Conservation (phyloP, 2,888 invertebrate genomes). For the Periphyllus acericola region DNA sequence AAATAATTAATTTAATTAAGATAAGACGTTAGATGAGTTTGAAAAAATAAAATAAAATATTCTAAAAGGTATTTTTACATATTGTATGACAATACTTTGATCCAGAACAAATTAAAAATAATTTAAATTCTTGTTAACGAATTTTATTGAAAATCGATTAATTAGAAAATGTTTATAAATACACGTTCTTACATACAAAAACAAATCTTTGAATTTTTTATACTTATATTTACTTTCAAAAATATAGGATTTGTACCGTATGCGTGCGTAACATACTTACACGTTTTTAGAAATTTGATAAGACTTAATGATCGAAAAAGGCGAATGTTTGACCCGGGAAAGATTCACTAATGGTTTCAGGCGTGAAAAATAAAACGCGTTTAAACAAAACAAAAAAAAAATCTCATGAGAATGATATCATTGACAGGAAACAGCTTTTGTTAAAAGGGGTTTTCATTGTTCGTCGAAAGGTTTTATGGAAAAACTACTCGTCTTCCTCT, state of each 20-base stretch:
- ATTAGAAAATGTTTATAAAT: too few relatives aligned
- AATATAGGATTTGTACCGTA: background rate
- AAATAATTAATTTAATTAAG: background rate
- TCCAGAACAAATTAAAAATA: too few relatives aligned
- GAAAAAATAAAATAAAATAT: background rate
- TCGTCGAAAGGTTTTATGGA: conserved; percentile 32
- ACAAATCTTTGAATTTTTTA: background rate
- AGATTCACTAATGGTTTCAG: conserved; percentile 20
- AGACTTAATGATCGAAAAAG: background rate
- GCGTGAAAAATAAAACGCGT: conserved; percentile 37
- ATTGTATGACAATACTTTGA: too few relatives aligned
- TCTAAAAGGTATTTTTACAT: too few relatives aligned
- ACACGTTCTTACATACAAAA: background rate
- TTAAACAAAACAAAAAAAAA: conserved; percentile 27
- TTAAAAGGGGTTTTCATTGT: conserved; percentile 48
- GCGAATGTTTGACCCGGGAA: background rate
- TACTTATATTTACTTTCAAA: background rate
- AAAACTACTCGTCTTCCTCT: conserved; percentile 37
- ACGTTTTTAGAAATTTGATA: conserved; percentile 3
- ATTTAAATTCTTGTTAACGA: too few relatives aligned
- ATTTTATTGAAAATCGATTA: too few relatives aligned
- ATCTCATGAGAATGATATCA: conserved; percentile 38
- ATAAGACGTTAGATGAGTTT: background rate
- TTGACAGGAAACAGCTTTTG: conserved; percentile 43
- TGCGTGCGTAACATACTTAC: background rate